Evolutionary conservation across 2,797 vertebrate species (phyloP).

Genomic region (Tragopan temminckii): DNA sequence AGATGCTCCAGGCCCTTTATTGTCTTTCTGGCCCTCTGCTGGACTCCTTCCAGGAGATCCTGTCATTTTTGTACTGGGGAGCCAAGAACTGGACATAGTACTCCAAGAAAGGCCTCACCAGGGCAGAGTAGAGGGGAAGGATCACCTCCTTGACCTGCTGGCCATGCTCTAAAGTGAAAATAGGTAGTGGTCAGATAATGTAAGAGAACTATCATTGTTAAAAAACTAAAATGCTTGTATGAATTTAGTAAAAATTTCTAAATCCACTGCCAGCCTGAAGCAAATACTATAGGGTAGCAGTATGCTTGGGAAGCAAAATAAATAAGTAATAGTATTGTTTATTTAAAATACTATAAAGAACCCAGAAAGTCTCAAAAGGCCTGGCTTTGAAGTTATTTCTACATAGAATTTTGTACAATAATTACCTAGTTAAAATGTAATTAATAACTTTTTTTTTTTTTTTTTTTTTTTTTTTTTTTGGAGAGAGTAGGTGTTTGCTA

Average conservation of each 20-base stretch:
- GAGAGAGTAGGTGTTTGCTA: neutral
- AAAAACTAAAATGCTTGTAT: neutral
- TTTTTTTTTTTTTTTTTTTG: neutral
- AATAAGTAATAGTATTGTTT: neutral
- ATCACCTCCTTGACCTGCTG: no score
- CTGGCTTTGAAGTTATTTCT: neutral
- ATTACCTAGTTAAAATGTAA: neutral
- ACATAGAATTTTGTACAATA: neutral
- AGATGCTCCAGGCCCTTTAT: no score
- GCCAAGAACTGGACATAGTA: no score
- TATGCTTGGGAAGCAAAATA: neutral
- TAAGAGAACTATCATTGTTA: neutral
- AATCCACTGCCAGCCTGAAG: neutral
- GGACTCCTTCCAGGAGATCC: no score
- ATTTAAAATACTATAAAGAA: neutral
- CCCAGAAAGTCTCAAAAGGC: accelerated
- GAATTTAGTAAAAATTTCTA: neutral
- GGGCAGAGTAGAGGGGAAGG: no score
- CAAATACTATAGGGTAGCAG: neutral
- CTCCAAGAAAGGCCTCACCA: no score
- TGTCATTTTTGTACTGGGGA: no score
- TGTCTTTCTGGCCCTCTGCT: no score
- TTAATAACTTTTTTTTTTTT: neutral
- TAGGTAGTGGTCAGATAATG: neutral
- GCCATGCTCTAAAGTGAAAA: neutral